Evolutionary conservation across 2,113 vertebrate genomes (phyloP), one percentile per base, ranked within the genome.

Genomic region (Thryonomys swinderianus): DNA sequence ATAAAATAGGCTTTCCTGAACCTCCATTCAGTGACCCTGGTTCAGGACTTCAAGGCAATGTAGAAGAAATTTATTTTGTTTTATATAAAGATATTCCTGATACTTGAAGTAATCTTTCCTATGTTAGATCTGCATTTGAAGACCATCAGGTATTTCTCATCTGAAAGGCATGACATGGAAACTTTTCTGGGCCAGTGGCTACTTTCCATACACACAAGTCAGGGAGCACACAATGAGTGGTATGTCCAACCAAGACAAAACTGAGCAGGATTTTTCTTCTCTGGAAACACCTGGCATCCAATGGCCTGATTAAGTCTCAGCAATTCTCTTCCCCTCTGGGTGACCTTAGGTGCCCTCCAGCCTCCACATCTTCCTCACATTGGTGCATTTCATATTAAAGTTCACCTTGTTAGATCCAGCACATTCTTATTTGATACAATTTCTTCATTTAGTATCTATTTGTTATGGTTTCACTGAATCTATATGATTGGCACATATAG

Each of bases 31-130:
- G 20, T 76, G 67, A 37, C 37, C 67, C 42, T 83, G 21, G 23
- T 69, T 84, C 57, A 66, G 78, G 23, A 25, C 51, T 87, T 48
- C 11, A 85, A 20, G 51, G 40, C 34, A 14, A 78, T 76, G 30
- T 6, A 53, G 66, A 88, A 78, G 80, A 55, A 45, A 88, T 80
- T 62, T 85, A 78, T 79, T 95, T 88, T 76, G 5, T 85, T 90
- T 90, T 57, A 80, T 8, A 66, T 37, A 9, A 78, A 66, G 59
- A 57, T 82, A 88, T 79, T 71, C 16, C 40, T 83, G 27, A 51
- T 80, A 55, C 42, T 92, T 85, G 64, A 85, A 34, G 40, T 42
- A 42, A n/a, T 57, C 48, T 40, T 81, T 67, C 74, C 55, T 87
- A 7, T 67, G 34, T 89, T n/a, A 55, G 25, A 3, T 66, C 64